A percentile compares a stretch with the other conserved stretches of the same genome.
Conservation (phyloP, 2,797 vertebrate species). For the Liasis olivaceus region DNA sequence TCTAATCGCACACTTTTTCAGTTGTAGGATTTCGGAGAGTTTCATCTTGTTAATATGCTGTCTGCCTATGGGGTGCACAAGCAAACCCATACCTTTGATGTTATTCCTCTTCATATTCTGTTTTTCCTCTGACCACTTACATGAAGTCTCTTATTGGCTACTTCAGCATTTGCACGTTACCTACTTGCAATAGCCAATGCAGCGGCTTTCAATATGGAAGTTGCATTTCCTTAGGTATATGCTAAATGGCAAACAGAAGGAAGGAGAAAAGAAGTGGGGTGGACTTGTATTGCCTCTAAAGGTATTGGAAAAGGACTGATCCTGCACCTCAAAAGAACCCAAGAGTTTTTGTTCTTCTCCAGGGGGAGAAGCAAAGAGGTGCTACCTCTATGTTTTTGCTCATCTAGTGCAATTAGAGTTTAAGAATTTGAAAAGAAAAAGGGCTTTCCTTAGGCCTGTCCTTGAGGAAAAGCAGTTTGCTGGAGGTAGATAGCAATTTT, state of each 20-base stretch:
- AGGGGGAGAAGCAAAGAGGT: background rate
- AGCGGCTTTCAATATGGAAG: background rate
- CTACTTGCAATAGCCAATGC: background rate
- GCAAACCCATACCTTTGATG: background rate
- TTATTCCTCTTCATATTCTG: background rate
- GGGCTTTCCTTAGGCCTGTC: background rate
- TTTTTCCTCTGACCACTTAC: background rate
- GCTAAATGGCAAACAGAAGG: background rate
- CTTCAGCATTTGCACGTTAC: background rate
- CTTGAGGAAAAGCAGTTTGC: background rate
- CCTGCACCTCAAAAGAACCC: background rate
- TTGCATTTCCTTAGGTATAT: background rate
- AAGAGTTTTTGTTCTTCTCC: background rate
- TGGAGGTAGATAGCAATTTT: background rate
- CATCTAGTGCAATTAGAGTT: background rate
- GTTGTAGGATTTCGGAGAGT: background rate
- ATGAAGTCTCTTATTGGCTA: background rate
- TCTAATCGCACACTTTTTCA: background rate
- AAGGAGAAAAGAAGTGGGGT: background rate
- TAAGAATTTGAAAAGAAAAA: background rate
- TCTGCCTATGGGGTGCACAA: background rate
- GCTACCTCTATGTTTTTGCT: background rate
- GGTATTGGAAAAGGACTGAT: background rate
- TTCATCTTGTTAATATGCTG: background rate
- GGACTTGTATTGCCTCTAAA: background rate